Conservation (phyloP, 2,888 invertebrate species). For the Eupithecia abbreviata region DNA sequence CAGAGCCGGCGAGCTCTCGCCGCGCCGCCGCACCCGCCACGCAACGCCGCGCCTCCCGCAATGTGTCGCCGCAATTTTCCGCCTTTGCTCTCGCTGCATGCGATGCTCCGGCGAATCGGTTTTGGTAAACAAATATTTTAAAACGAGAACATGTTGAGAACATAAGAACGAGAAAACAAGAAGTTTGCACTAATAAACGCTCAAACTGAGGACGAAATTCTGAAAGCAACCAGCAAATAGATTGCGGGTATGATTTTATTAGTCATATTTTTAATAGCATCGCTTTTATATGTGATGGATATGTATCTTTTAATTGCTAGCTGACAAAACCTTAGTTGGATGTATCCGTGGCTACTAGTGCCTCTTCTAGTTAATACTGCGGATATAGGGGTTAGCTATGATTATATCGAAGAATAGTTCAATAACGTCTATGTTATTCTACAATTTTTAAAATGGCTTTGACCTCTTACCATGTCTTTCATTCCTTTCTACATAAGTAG, state of each 20-base stretch:
- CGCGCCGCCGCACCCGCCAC: constrained; percentile 51
- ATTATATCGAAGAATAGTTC: not conserved
- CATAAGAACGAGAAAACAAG: not conserved
- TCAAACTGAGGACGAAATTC: not conserved
- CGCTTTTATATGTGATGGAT: not conserved
- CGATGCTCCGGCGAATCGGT: constrained; percentile 70
- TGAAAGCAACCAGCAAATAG: not conserved
- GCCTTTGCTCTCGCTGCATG: constrained; percentile 69
- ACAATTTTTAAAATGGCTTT: not conserved
- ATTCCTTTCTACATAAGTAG: constrained; percentile 2
- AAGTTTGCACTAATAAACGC: not conserved
- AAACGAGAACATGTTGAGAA: not conserved
- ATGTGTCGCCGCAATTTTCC: constrained; percentile 77
- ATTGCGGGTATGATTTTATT: not conserved
- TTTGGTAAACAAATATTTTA: constrained; percentile 56
- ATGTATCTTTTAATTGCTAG: not conserved
- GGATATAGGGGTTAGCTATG: not conserved
- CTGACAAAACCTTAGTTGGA: not conserved
- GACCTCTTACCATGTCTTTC: not conserved
- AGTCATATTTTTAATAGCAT: not conserved
- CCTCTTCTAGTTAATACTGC: not conserved
- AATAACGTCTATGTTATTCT: not conserved
- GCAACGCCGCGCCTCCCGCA: constrained; percentile 49
- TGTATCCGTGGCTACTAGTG: not conserved
- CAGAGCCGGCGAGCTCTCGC: constrained; percentile 58